Percentiles rank a stretch among this genome's conserved stretches.
phyloP scores from a whole-genome alignment of 2,888 invertebrate genomes.

The Pachymerium ferrugineum region DNA sequence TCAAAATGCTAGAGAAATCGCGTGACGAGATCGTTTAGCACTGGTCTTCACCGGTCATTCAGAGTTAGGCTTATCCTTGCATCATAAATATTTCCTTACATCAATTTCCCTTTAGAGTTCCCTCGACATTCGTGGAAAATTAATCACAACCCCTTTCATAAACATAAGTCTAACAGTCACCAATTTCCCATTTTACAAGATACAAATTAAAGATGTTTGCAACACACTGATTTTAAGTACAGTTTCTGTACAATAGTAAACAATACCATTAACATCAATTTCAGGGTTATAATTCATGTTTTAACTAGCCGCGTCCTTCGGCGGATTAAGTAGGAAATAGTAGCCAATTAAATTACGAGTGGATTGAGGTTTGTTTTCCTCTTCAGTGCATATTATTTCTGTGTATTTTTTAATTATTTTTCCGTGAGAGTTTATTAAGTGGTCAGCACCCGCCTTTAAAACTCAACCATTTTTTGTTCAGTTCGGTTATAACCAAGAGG shows the following conservation, averaged over 20 bases:
- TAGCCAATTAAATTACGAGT: not conserved
- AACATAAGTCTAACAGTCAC: not conserved
- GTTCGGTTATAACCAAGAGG: not conserved
- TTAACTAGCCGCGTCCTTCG: not conserved
- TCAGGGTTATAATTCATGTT: slow-evolving; percentile 1
- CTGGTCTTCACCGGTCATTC: too few relatives aligned
- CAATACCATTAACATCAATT: too few relatives aligned
- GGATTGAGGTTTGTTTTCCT: not conserved
- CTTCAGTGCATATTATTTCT: not conserved
- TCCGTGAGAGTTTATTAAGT: not conserved
- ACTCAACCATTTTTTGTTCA: not conserved
- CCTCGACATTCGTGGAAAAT: not conserved
- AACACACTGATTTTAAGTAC: too few relatives aligned
- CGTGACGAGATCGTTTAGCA: too few relatives aligned
- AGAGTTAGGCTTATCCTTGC: too few relatives aligned
- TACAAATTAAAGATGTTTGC: too few relatives aligned
- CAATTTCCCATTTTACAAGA: not conserved
- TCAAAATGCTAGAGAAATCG: too few relatives aligned
- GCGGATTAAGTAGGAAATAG: not conserved
- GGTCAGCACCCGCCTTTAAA: not conserved
- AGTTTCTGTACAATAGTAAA: too few relatives aligned
- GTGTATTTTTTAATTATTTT: not conserved
- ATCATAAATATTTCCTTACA: too few relatives aligned
- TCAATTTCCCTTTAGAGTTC: too few relatives aligned
- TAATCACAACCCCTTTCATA: not conserved